These are phyloP conservation scores for Myotis findleyi DNA, from an alignment of 2,797 vertebrate species.

Conservation along the genomic window DNA sequence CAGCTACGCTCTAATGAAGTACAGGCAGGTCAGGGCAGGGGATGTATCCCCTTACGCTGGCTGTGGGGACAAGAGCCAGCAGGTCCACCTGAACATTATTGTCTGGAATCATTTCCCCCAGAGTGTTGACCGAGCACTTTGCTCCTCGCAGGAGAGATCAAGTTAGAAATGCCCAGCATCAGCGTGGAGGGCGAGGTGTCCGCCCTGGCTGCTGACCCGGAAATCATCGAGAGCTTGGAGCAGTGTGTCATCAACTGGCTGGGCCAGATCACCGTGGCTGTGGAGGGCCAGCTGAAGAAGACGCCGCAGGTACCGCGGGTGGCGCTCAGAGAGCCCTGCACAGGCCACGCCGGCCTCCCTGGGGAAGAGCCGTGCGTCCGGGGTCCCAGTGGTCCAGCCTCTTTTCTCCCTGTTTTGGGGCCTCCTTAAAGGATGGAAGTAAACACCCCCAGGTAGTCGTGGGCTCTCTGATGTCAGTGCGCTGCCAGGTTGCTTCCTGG, in stretches of 20 bases:
- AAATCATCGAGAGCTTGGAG: slow-evolving; percentile 90
- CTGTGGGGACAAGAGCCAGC: background rate
- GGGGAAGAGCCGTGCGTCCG: background rate
- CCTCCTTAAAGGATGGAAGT: background rate
- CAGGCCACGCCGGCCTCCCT: fast-evolving
- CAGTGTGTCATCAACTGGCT: slow-evolving; percentile 93
- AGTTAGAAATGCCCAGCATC: slow-evolving; percentile 91
- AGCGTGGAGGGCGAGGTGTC: slow-evolving; percentile 88
- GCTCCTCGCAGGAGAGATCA: slow-evolving; percentile 86
- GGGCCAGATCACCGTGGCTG: slow-evolving; percentile 89
- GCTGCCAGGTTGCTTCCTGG: background rate
- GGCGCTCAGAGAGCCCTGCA: fast-evolving
- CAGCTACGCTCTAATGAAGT: background rate
- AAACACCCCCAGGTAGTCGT: background rate
- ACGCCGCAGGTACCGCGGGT: slow-evolving; percentile 89
- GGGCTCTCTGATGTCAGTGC: background rate
- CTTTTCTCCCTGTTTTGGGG: background rate
- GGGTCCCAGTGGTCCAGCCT: background rate
- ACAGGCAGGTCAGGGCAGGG: background rate
- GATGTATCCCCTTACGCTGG: fast-evolving
- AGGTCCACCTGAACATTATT: fast-evolving
- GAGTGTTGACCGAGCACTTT: background rate
- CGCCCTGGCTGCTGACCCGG: slow-evolving; percentile 83
- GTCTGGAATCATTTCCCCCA: background rate
- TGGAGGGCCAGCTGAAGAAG: slow-evolving; percentile 91